Evolutionary conservation across 2,888 invertebrate species (phyloP), one percentile per base, ranked within the genome.

Genomic region (Pasiphila rectangulata): DNA sequence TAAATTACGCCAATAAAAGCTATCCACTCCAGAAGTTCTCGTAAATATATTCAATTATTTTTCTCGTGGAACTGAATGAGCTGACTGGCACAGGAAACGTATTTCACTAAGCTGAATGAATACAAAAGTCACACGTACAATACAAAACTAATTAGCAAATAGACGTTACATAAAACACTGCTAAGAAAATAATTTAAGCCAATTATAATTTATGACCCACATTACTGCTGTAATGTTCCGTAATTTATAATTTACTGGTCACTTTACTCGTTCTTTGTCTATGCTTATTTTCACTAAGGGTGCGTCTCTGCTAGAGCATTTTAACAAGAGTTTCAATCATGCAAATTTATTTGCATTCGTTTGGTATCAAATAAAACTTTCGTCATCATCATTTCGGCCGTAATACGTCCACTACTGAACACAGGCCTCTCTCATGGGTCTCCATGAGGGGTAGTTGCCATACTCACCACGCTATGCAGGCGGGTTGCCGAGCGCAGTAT

Each of bases 241-340:
- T 50, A 45, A 41, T 50, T 50, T 50, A 45, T 50, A 45, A 50
- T 45, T 50, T 50, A 45, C 41, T 46, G 37, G 50, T 34, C 41
- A 45, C 17, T 45, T 29, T 35, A 17, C 43, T 27, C 12, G 30
- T 29, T 39, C 44, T 42, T 42, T 35, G 42, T 25, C 23, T 41
- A 44, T 45, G 27, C 36, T 40, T 50, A 49, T 49, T 41, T 50
- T 38, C 23, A 24, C 32, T 41, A 42, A 10, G 36, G 45, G 12
- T 44, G 40, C 20, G 39, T 35, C 12, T 10, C 13, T 9, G 15
- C 9, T 23, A 3, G 10, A 38, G 32, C 5, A 17, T 32, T 16
- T 1, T 2, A 16, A 9, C 16, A 4, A 32, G n/a, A n/a, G n/a
- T n/a, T n/a, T n/a, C n/a, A n/a, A n/a, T n/a, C n/a, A n/a, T n/a